Evolutionary conservation across 2,888 invertebrate species (phyloP).

Genomic region (Oxystoma pomonae): DNA sequence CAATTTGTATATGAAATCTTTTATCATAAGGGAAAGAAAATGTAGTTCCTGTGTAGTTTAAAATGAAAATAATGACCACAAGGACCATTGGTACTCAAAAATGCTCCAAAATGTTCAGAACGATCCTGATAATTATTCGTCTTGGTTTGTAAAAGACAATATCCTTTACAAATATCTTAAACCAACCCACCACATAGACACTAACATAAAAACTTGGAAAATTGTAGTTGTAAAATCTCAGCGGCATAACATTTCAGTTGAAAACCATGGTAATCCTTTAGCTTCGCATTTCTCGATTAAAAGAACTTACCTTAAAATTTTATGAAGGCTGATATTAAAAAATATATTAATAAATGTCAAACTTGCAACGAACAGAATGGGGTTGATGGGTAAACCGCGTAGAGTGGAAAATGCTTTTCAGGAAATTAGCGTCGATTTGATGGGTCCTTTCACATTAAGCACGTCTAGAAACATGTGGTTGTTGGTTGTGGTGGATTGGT

Average conservation of each 20-base stretch:
- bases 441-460: neutral
- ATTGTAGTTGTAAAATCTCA: neutral
- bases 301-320: neutral
- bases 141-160: neutral
- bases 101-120: neutral
- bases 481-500: neutral
- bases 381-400: neutral
- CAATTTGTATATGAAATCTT: neutral
- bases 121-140: neutral
- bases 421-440: neutral
- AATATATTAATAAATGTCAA: neutral
- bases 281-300: neutral
- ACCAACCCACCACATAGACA: neutral
- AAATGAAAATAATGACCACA: neutral
- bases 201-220: neutral
- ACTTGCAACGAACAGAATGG: neutral
- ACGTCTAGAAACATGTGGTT: neutral
- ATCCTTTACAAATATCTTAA: neutral
- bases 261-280: neutral
- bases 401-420: neutral
- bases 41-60: neutral
- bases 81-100: neutral
- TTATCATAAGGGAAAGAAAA: neutral
- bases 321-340: neutral
- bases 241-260: neutral